Base-by-base conservation (phyloP, 30 jellyfish, hydroid and myxozoan species). In the Aurelia sp. region DNA sequence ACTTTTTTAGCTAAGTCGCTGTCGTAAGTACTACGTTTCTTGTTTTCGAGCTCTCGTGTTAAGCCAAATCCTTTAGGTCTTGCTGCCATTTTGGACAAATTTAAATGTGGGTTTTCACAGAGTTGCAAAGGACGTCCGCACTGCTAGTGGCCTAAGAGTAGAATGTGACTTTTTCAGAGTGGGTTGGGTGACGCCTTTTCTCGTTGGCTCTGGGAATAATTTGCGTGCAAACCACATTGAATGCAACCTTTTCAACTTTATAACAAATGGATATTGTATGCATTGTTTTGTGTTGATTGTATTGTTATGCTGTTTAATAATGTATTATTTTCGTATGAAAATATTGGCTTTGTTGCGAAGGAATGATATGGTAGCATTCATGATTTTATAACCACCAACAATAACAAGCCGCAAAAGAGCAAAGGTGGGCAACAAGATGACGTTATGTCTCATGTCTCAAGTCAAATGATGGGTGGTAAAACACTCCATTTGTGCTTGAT, bases 21-120 rank as follows among this genome's bases (percentile, higher is more conserved):
- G 69, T 79, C 89, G 35, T 79, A 79, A 44, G 52, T 60, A 4
- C 55, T 27, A 1, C 89, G 70, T 20, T 63, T 79, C 80, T 79
- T 79, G 30, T 79, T 47, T 41, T 79, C 89, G 21, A 79, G 80
- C 72, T 79, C 89, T 41, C 89, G 13, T 31, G 89, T 79, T 52
- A 79, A 22, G 19, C 89, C 89, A 57, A 62, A 63, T 7, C 89
- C 89, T 33, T 63, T 79, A 0, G 89, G 89, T 31, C 89, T 48
- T 4, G 81, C 21, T 60, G 87, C 87, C 87, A 76, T 76, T 21
- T 55, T 33, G 24, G 33, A 8, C 16, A 4, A 24, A 7, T 44
- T 44, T 44, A 8, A 0, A 5, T 44, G 50, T 8, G 16, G 55
- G 0, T 44, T 44, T 4, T 44, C 15, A 44, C 55, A 8, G 55